Evolutionary conservation across 1,140 invertebrate genomes (phyloP), one percentile per base, ranked within the genome.

Genomic region (Sarcophaga peregrina): DNA sequence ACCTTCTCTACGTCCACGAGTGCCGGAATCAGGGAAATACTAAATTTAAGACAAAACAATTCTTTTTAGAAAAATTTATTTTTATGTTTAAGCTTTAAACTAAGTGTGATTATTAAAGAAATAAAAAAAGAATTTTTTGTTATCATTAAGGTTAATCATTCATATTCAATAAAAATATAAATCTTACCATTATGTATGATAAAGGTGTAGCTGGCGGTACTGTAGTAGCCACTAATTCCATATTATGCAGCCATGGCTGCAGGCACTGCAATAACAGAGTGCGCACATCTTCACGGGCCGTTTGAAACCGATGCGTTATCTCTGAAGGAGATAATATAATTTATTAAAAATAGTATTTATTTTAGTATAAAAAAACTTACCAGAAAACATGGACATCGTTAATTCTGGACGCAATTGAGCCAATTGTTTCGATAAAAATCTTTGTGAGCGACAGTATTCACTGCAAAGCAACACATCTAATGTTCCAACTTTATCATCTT

Each of bases 321-420:
- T 99, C 98, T 98, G 91, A 13, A 91, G 91, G 50, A 15, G 47
- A 73, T 83, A 83, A 62, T 46, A 54, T 76, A 76, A 11, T 17
- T 37, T 54, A 80, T 15, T 52, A 80, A 80, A 50, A 58, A 47
- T 8, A 20, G 2, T 5, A 82, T 54, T 11, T 73, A 47, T 10
- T 15, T 17, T 52, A 52, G 68, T 25, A 81, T 13, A 48, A 11
- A 72, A 46, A 58, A 25, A 68, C 80, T 82, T 91, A 98, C 97
- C 97, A 88, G 98, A 99, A 91, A 99, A 99, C 94, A 99, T 98
- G 0, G 98, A 97, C 97, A 99, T 99, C 10, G 98, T 99, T 0
- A 99, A 92, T 87, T 99, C 98, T 0, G 98, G 97, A 91, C 99
- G 98, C 11, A 98, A 92, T 82, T 97, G 95, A 0, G 98, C 96